Evolutionary conservation across 2,888 invertebrate genomes (phyloP).

Genomic region (Archips crataeganus): DNA sequence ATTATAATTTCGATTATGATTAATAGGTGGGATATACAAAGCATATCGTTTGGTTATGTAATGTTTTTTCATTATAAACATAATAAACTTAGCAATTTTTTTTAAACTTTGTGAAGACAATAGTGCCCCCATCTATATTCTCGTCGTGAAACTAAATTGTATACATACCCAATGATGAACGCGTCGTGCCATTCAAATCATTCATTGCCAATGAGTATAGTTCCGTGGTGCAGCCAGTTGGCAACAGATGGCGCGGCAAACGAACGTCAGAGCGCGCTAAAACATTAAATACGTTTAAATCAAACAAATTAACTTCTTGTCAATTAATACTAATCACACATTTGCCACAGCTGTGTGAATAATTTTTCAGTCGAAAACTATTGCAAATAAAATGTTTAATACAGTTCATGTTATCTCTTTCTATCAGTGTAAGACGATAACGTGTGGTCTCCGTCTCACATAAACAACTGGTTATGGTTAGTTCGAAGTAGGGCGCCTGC

Average conservation of each 20-base stretch:
- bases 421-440: conserved; percentile 50
- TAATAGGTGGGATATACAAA: no score
- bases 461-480: conserved; percentile 67
- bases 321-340: conserved; percentile 22
- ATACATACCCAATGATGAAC: not conserved
- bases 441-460: conserved; percentile 71
- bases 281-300: conserved; percentile 30
- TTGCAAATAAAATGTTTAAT: conserved; percentile 20
- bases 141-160: conserved; percentile 20
- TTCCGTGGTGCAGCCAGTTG: conserved; percentile 8
- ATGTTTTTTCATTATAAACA: no score
- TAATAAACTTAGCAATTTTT: not conserved
- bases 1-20: no score
- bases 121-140: conserved; percentile 32
- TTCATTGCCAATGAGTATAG: conserved; percentile 10
- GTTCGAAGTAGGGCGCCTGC: conserved; percentile 81
- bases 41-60: no score
- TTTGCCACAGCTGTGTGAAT: conserved; percentile 18
- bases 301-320: conserved; percentile 31
- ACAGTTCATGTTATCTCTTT: conserved; percentile 54
- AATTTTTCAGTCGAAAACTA: conserved; percentile 21
- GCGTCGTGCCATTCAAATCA: conserved; percentile 8
- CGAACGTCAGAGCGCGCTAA: conserved; percentile 15
- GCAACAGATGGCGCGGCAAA: conserved; percentile 48
- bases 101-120: not conserved